Percentiles rank a stretch among this genome's conserved stretches.
These are phyloP conservation scores for Gymnosoma rotundatum DNA, from an alignment of 2,888 invertebrate genomes.

Conservation along the genomic window DNA sequence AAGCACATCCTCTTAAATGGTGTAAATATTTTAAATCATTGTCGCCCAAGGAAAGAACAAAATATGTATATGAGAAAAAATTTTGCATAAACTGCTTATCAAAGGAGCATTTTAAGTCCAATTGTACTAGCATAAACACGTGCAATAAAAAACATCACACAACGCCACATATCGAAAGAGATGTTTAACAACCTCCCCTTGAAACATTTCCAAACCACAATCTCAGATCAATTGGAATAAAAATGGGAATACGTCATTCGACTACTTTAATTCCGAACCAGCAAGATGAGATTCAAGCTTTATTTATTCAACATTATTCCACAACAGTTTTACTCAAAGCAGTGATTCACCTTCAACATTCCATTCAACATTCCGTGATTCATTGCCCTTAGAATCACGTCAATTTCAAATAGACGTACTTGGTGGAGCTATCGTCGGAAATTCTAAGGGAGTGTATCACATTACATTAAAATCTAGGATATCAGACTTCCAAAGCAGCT, in stretches of 20 bases:
- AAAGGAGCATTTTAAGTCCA: neutral
- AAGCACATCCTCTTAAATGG: conserved; percentile 1
- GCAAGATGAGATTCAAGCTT: neutral
- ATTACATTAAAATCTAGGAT: neutral
- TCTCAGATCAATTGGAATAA: too few species aligned
- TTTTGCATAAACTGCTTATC: conserved; percentile 29
- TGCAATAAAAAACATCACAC: conserved; percentile 8
- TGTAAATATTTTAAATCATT: conserved; percentile 20
- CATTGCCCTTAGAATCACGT: neutral
- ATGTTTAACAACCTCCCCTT: too few species aligned
- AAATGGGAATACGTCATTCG: too few species aligned
- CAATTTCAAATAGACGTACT: neutral
- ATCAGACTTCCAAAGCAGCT: neutral
- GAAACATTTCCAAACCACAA: too few species aligned
- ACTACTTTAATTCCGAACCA: too few species aligned
- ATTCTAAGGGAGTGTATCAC: neutral
- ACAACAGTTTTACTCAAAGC: neutral
- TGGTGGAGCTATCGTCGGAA: conserved; percentile 3
- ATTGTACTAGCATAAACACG: neutral
- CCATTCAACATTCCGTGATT: neutral
- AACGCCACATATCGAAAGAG: neutral
- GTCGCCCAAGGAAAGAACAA: neutral
- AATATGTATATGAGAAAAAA: conserved; percentile 26
- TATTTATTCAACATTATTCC: neutral
- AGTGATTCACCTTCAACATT: neutral